phyloP scores from a whole-genome alignment of 2,888 invertebrate species.

The Scrobipalpa atriplicella region DNA sequence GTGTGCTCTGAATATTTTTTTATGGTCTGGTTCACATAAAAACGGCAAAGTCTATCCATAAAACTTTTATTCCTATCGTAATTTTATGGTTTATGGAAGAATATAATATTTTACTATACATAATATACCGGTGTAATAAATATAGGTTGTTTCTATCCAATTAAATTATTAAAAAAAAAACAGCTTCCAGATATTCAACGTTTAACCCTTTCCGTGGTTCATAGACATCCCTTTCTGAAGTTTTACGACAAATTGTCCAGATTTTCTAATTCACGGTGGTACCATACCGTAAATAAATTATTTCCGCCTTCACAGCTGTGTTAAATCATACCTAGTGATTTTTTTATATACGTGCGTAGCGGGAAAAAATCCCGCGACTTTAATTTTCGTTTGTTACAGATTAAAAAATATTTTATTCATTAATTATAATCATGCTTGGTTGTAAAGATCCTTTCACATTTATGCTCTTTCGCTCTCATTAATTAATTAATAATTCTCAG shows the following conservation, averaged over 20 bases:
- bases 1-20: not conserved
- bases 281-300: conserved; percentile 3
- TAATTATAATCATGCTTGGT: too few relatives aligned
- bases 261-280: conserved; percentile 47
- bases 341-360: too few relatives aligned
- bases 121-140: not conserved
- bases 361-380: too few relatives aligned
- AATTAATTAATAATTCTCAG: not conserved
- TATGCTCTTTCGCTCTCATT: not conserved
- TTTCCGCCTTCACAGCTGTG: not conserved
- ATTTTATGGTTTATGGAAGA: conserved; percentile 8
- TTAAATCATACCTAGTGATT: not conserved
- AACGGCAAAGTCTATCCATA: not conserved
- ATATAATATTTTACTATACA: not conserved
- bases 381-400: too few relatives aligned
- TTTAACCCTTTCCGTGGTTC: not conserved
- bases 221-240: conserved; percentile 36
- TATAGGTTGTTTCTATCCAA: not conserved
- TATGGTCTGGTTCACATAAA: not conserved
- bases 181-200: too few relatives aligned
- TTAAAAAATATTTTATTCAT: too few relatives aligned
- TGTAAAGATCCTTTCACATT: not conserved
- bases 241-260: conserved; percentile 65
- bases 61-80: conserved; percentile 17
- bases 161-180: not conserved